Conservation (phyloP, 2,113 vertebrate species). For the Pygoscelis antarcticus region DNA sequence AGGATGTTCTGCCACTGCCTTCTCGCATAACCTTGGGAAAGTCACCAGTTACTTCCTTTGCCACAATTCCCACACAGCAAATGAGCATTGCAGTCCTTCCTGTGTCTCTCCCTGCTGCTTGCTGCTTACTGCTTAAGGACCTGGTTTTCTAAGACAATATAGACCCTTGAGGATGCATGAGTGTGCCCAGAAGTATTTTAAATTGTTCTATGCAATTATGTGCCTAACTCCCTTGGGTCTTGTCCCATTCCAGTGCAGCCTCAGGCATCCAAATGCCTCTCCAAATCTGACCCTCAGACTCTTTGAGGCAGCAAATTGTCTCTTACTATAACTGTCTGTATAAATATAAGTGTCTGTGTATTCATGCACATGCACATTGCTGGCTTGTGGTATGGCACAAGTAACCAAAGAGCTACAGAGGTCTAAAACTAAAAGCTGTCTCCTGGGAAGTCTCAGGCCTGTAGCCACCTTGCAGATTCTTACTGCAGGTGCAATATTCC, state of each 20-base stretch:
- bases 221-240: slow-evolving; percentile 3
- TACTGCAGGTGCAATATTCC: neutral
- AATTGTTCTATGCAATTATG: slow-evolving; percentile 20
- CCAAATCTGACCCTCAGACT: neutral
- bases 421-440: neutral
- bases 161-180: neutral
- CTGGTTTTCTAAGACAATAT: neutral
- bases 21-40: neutral
- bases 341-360: neutral
- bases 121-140: neutral
- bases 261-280: neutral
- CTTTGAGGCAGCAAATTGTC: neutral
- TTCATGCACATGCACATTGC: neutral
- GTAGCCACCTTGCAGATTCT: neutral
- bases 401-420: neutral
- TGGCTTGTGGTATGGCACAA: neutral
- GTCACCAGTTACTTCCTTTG: neutral
- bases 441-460: neutral
- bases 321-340: neutral
- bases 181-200: neutral
- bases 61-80: neutral
- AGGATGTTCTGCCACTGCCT: neutral
- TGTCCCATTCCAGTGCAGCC: slow-evolving; percentile 3
- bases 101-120: neutral
- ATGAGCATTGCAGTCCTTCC: neutral